Evolutionary conservation across 2,113 vertebrate genomes (phyloP).

Genomic region (Eulemur rufifrons): DNA sequence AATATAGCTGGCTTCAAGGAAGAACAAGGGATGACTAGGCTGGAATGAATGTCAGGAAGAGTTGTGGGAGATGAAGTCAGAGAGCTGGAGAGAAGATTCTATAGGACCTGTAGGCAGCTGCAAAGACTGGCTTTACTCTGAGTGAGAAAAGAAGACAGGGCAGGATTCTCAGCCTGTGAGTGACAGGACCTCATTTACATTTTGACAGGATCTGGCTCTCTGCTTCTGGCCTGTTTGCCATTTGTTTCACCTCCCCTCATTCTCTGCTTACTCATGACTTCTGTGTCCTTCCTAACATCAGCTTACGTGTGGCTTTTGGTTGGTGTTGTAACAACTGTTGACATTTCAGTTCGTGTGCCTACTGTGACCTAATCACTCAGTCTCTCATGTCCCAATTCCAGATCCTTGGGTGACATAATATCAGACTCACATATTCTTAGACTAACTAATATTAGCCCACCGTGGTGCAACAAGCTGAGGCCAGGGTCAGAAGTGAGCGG

Average conservation of each 20-base stretch:
- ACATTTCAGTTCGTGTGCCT: conserved; percentile 26
- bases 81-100: neutral
- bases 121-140: neutral
- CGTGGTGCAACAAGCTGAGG: neutral
- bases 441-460: conserved; percentile 41
- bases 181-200: neutral
- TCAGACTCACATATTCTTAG: conserved; percentile 44
- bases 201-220: neutral
- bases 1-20: neutral
- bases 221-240: neutral
- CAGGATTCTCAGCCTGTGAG: neutral
- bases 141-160: neutral
- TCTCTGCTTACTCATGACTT: neutral
- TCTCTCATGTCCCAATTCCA: conserved; percentile 12
- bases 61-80: neutral
- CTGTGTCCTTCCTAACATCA: neutral
- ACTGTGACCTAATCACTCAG: conserved; percentile 61
- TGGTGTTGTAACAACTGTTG: conserved; percentile 41
- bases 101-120: neutral
- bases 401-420: conserved; percentile 34
- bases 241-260: neutral
- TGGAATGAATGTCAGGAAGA: neutral
- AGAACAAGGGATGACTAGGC: neutral
- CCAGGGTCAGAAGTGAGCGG: neutral
- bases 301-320: neutral